Evolutionary conservation across 2,797 vertebrate genomes (phyloP).

Genomic region (Diplodus sargus): DNA sequence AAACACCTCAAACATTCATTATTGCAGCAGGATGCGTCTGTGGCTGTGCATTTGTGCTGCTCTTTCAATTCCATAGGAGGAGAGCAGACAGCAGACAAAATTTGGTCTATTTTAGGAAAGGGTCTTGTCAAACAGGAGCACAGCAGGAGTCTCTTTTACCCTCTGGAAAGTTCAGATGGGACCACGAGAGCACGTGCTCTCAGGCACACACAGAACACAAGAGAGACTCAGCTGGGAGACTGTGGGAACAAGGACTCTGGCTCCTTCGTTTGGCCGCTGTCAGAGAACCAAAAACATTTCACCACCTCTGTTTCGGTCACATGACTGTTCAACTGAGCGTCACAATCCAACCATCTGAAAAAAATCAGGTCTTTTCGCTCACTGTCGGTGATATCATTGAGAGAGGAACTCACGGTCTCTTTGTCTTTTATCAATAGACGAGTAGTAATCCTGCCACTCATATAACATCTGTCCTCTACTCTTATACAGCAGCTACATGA

Average conservation of each 20-base stretch:
- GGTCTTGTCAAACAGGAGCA: slow-evolving; percentile 61
- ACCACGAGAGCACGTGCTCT: slow-evolving; percentile 36
- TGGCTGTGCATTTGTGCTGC: slow-evolving; percentile 22
- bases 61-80: slow-evolving; percentile 56
- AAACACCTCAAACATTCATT: slow-evolving; percentile 64
- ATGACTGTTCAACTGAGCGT: slow-evolving; percentile 12
- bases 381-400: slow-evolving; percentile 15
- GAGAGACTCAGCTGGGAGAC: slow-evolving; percentile 47
- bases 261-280: slow-evolving; percentile 40
- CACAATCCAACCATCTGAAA: slow-evolving; percentile 20
- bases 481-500: slow-evolving; percentile 20
- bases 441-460: neutral
- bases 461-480: slow-evolving; percentile 12
- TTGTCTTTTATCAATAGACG: neutral
- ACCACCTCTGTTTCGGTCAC: slow-evolving; percentile 23
- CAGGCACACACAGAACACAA: neutral
- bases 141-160: slow-evolving; percentile 64
- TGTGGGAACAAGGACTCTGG: slow-evolving; percentile 19
- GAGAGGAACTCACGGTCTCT: neutral
- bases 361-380: slow-evolving; percentile 3
- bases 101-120: slow-evolving; percentile 71
- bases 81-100: slow-evolving; percentile 56
- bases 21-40: slow-evolving; percentile 25
- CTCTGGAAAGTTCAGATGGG: slow-evolving; percentile 75
- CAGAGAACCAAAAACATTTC: slow-evolving; percentile 23